Percentiles rank a stretch among this genome's conserved stretches.
These are phyloP conservation scores for Mimumesa dahlbomi DNA, from an alignment of 2,888 invertebrate species.

Conservation along the genomic window DNA sequence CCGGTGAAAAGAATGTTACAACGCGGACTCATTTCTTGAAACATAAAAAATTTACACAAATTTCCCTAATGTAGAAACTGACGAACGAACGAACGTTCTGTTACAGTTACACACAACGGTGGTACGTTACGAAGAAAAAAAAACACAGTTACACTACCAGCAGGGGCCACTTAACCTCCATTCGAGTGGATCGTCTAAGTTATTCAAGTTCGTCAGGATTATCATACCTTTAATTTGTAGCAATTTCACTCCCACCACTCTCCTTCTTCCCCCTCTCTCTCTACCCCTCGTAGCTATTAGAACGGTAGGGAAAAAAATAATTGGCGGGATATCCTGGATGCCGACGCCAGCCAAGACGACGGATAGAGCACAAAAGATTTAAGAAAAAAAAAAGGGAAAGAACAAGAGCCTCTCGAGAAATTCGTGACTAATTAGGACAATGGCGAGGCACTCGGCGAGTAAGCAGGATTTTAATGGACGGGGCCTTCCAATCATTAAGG, in stretches of 20 bases:
- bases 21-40: too few species aligned
- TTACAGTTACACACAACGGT: too few species aligned
- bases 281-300: constrained; percentile 7
- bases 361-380: constrained; percentile 24
- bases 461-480: constrained; percentile 65
- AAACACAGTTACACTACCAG: too few species aligned
- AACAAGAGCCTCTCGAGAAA: constrained; percentile 60
- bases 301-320: constrained; percentile 40
- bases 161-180: background rate
- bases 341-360: constrained; percentile 15
- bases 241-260: too few species aligned
- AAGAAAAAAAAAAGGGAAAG: constrained; percentile 21
- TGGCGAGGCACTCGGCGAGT: constrained; percentile 53
- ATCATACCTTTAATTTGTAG: constrained; percentile 38
- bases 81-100: too few species aligned
- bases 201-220: constrained; percentile 29
- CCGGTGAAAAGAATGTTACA: too few species aligned
- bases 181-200: background rate
- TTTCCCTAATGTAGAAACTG: too few species aligned
- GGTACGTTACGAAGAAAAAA: too few species aligned
- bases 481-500: constrained; percentile 59
- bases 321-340: constrained; percentile 29
- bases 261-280: too few species aligned
- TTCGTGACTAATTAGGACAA: constrained; percentile 71
- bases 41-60: background rate